Evolutionary conservation across 92 coral and sea anemone genomes (phyloP).

Genomic region (Porites rus): DNA sequence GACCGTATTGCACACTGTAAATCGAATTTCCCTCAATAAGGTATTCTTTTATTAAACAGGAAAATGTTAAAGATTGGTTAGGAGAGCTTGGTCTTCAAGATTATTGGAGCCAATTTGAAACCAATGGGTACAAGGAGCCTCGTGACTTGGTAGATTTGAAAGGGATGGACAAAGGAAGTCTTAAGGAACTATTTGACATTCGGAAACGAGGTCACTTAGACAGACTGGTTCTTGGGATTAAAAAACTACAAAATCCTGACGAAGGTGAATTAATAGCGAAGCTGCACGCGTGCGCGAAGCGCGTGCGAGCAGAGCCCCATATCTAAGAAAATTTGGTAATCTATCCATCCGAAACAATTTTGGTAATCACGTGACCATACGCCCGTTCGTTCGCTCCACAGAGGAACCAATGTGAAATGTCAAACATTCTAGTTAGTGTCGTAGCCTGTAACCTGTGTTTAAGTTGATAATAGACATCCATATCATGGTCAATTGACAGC

Average conservation of each 20-base stretch:
- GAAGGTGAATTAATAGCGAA: conserved; percentile 15
- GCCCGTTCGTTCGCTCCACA: too few species aligned
- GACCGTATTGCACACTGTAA: neutral
- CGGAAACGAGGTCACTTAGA: conserved; percentile 76
- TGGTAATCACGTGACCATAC: too few species aligned
- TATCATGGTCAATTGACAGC: too few species aligned
- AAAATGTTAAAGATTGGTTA: conserved; percentile 78
- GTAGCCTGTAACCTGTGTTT: too few species aligned
- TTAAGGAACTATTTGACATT: conserved; percentile 61
- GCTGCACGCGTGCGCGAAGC: neutral
- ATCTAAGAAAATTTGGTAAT: too few species aligned
- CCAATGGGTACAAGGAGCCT: conserved; percentile 78
- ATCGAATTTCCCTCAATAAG: neutral
- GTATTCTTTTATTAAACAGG: conserved; percentile 32
- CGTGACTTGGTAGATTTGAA: conserved; percentile 87
- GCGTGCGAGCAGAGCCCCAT: too few species aligned
- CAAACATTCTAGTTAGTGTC: too few species aligned
- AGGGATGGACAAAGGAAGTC: conserved; percentile 57
- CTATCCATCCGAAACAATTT: too few species aligned
- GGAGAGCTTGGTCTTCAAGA: conserved; percentile 74
- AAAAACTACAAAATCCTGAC: conserved; percentile 35
- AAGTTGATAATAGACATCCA: too few species aligned
- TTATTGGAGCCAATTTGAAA: conserved; percentile 75
- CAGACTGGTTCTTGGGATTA: conserved; percentile 48
- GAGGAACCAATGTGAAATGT: too few species aligned